Evolutionary conservation across 2,113 vertebrate genomes (phyloP).

Genomic region (Tylochromis polylepis): DNA sequence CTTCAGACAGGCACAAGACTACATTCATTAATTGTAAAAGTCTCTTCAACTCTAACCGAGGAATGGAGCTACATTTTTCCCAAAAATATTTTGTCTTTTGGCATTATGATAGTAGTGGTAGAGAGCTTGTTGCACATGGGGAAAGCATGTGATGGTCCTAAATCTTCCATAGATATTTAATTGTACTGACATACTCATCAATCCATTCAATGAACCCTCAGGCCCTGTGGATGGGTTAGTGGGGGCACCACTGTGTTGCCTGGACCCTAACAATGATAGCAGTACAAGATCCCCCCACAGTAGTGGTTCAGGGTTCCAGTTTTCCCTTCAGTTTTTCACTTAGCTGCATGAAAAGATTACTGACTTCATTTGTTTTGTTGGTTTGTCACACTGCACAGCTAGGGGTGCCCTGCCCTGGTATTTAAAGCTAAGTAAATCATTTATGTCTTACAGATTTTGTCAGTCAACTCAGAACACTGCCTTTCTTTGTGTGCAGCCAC

Average conservation of each 20-base stretch:
- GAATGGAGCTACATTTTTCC: background rate
- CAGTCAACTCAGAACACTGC: constrained; percentile 54
- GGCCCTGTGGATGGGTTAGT: background rate
- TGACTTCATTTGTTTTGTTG: background rate
- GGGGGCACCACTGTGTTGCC: background rate
- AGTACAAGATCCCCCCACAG: background rate
- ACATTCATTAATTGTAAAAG: background rate
- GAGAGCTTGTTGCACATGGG: background rate
- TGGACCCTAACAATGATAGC: background rate
- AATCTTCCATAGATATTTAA: background rate
- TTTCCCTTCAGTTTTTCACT: background rate
- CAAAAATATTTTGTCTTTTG: background rate
- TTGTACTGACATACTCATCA: background rate
- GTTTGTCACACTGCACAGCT: constrained; percentile 7
- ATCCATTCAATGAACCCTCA: background rate
- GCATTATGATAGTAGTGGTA: background rate
- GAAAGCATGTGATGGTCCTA: background rate
- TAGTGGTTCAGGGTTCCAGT: background rate
- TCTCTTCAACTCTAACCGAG: background rate
- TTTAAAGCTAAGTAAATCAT: constrained; percentile 60
- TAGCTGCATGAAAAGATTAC: background rate
- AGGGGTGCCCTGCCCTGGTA: constrained; percentile 23
- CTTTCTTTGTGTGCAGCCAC: constrained; percentile 53
- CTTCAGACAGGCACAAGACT: background rate
- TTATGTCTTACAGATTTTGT: constrained; percentile 56